phyloP scores from a whole-genome alignment of 2,797 vertebrate species.

The Onychomys arenicola region DNA sequence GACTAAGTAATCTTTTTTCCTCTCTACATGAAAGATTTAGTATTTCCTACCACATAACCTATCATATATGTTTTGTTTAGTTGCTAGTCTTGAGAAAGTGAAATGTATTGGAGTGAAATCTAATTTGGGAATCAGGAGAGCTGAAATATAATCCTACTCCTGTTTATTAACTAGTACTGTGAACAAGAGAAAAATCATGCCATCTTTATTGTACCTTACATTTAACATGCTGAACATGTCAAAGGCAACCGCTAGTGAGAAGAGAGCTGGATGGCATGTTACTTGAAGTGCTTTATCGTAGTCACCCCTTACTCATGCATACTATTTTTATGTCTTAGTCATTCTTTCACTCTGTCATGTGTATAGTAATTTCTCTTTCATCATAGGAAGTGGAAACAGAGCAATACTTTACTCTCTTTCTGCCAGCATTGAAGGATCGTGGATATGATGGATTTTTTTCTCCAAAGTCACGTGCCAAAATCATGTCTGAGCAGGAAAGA shows the following conservation, averaged over 20 bases:
- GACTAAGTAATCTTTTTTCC: slow-evolving; percentile 2
- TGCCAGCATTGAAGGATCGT: slow-evolving; percentile 96
- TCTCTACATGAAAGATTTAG: slow-evolving; percentile 31
- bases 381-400: slow-evolving; percentile 98
- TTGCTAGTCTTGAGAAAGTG: slow-evolving; percentile 46
- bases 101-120: slow-evolving; percentile 23
- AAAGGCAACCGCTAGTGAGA: slow-evolving; percentile 8
- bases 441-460: slow-evolving; percentile 99
- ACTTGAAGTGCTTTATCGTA: slow-evolving; percentile 44
- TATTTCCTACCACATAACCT: not conserved
- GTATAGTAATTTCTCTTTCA: slow-evolving; percentile 72
- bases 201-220: slow-evolving; percentile 36
- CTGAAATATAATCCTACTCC: not conserved
- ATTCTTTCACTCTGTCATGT: slow-evolving; percentile 48
- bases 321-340: slow-evolving; percentile 19
- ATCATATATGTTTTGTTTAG: slow-evolving; percentile 19
- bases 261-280: slow-evolving; percentile 38
- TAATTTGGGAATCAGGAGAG: slow-evolving; percentile 25
- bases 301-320: not conserved
- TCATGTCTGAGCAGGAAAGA: slow-evolving; percentile 97
- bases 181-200: slow-evolving; percentile 46
- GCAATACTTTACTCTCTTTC: slow-evolving; percentile 98
- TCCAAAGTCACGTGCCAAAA: slow-evolving; percentile 99
- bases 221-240: slow-evolving; percentile 61
- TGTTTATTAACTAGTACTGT: not conserved